phyloP scores from a whole-genome alignment of 30 jellyfish, hydroid and myxozoan species.

The Haliclystus octoradiatus region DNA sequence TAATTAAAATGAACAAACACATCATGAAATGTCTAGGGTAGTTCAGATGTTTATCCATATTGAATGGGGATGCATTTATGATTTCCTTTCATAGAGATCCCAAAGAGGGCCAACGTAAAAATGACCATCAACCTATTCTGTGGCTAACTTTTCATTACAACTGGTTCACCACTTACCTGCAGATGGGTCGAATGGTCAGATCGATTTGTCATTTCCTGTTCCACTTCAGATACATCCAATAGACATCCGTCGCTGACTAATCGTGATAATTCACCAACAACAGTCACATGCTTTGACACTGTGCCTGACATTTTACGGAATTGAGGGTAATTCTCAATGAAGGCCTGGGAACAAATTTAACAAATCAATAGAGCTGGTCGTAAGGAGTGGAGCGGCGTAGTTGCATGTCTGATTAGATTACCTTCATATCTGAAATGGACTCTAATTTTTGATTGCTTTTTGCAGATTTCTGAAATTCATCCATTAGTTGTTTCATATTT shows the following conservation, averaged over 20 bases:
- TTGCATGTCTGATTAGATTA: too few species aligned
- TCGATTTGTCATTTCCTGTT: conserved; percentile 73
- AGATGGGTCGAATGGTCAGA: conserved; percentile 81
- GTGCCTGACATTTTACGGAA: conserved; percentile 96
- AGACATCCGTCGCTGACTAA: conserved; percentile 73
- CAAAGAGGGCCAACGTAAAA: too few species aligned
- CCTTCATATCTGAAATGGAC: conserved; percentile 96
- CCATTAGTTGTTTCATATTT: conserved; percentile 83
- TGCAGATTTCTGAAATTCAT: conserved; percentile 79
- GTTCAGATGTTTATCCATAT: too few species aligned
- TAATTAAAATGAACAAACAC: too few species aligned
- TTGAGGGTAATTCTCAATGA: conserved; percentile 88
- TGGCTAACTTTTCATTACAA: too few species aligned
- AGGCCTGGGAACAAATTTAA: conserved; percentile 46
- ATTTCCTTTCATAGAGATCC: too few species aligned
- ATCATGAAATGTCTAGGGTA: too few species aligned
- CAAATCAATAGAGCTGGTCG: too few species aligned
- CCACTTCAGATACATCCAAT: conserved; percentile 78
- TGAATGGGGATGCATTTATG: too few species aligned
- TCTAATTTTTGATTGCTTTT: conserved; percentile 90
- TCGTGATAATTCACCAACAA: conserved; percentile 79
- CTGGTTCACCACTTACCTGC: conserved; percentile 78
- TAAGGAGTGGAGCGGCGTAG: too few species aligned
- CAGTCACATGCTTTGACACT: conserved; percentile 90
- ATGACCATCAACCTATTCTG: too few species aligned